Evolutionary conservation across 2,888 invertebrate genomes (phyloP), one percentile per base, ranked within the genome.

Genomic region (Belgica antarctica): DNA sequence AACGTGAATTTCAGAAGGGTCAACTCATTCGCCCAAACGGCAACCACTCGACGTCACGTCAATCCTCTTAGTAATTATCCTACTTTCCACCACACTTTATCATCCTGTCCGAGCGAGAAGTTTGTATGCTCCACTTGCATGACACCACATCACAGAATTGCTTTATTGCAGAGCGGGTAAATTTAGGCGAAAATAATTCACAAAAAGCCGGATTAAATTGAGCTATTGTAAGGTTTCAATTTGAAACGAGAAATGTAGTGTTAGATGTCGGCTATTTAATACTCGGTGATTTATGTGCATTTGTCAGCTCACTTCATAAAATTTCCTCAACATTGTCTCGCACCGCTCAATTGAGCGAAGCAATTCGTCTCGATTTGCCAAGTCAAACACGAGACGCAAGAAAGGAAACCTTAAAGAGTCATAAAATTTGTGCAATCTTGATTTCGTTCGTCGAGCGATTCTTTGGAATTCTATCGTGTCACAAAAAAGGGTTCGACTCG

Each of bases 31-130:
- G 34, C 34, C n/a, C n/a, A 31, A 31, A 31, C 31, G 4, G 4
- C 31, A 4, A 12, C n/a, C n/a, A n/a, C n/a, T 41, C 41, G 15
- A 41, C n/a, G 12, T 41, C 15, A 10, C 15, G 52, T 17, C 52
- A 52, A 52, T 52, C 52, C 52, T 52, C 52, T 52, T 52, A 52
- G 52, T 52, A 52, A 52, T 52, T 52, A 52, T 52, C 22, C 22
- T 52, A 52, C 52, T 19, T 52, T 22, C 22, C 22, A 52, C 52
- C 52, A 52, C 52, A 52, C 52, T 52, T 52, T 22, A 52, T 52
- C 52, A 52, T 52, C 22, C 52, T 17, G 52, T 52, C 52, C 52
- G 22, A 52, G 52, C 22, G 41, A n/a, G 22, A 52, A 52, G 12
- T 52, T 52, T 17, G 52, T 46, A 31, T 31, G n/a, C n/a, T n/a